Conservation (phyloP, 2,888 invertebrate genomes). For the Melikaiella ostensackeni region DNA sequence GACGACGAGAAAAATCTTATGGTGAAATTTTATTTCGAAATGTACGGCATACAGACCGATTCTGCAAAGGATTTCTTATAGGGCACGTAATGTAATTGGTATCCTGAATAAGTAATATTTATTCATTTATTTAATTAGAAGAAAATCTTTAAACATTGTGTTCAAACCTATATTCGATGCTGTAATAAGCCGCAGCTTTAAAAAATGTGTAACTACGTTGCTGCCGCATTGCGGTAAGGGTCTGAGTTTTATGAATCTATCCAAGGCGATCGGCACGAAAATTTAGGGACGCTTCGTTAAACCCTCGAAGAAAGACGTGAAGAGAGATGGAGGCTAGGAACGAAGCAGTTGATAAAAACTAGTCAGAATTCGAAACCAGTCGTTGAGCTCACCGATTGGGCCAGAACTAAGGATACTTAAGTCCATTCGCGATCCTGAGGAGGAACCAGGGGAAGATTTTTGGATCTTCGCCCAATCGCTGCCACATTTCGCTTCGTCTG, state of each 20-base stretch:
- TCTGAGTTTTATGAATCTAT: slow-evolving; percentile 55
- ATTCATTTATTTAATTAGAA: too few relatives aligned
- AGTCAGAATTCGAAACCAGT: slow-evolving; percentile 50
- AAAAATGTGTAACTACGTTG: background rate
- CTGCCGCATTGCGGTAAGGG: slow-evolving; percentile 43
- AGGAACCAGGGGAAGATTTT: slow-evolving; percentile 60
- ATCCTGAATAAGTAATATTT: too few relatives aligned
- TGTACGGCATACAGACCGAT: background rate
- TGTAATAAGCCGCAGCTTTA: background rate
- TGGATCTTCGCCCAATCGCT: slow-evolving; percentile 75
- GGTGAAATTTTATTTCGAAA: background rate
- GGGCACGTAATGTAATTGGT: too few relatives aligned
- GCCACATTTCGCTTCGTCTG: slow-evolving; percentile 69
- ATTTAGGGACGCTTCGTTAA: slow-evolving; percentile 72
- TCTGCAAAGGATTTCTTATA: background rate
- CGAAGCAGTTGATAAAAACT: slow-evolving; percentile 54
- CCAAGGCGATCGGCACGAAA: slow-evolving; percentile 61
- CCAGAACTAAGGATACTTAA: slow-evolving; percentile 48
- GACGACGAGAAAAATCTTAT: background rate
- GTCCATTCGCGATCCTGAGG: slow-evolving; percentile 48
- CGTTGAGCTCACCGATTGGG: slow-evolving; percentile 51
- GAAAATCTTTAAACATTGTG: too few relatives aligned
- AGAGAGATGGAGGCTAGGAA: slow-evolving; percentile 41
- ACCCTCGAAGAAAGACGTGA: slow-evolving; percentile 49
- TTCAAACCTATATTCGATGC: too few relatives aligned